These are phyloP conservation scores for Nasonovia ribisnigri DNA, from an alignment of 2,888 invertebrate genomes.

Conservation along the genomic window DNA sequence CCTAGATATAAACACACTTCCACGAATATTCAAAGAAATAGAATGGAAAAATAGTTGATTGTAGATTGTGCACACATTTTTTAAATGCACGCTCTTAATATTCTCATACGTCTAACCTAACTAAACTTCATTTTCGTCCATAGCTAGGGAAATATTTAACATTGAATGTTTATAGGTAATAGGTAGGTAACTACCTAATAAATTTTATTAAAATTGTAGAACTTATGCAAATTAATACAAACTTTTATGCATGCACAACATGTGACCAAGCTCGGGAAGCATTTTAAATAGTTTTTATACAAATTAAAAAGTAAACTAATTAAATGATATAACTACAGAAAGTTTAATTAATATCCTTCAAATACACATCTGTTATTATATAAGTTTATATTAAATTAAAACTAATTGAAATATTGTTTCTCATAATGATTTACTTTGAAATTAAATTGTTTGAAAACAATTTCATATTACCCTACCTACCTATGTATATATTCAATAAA, in stretches of 20 bases:
- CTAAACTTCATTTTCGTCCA: background rate
- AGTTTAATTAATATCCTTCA: slow-evolving; percentile 27
- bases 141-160: background rate
- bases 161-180: background rate
- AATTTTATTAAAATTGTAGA: background rate
- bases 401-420: background rate
- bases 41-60: background rate
- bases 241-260: background rate
- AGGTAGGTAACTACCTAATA: background rate
- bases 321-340: slow-evolving; percentile 2
- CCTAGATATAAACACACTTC: background rate
- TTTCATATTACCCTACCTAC: background rate
- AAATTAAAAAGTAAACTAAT: slow-evolving; percentile 16
- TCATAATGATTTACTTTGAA: background rate
- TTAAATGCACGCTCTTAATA: background rate
- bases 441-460: slow-evolving; percentile 22
- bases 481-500: background rate
- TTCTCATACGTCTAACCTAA: background rate
- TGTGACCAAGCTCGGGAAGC: background rate
- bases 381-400: slow-evolving; percentile 2
- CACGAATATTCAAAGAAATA: background rate
- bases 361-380: background rate
- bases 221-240: background rate
- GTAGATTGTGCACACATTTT: background rate
- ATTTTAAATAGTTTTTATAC: background rate